These are phyloP conservation scores for Perca schrenkii DNA, from an alignment of 2,113 vertebrate species.

Conservation along the genomic window DNA sequence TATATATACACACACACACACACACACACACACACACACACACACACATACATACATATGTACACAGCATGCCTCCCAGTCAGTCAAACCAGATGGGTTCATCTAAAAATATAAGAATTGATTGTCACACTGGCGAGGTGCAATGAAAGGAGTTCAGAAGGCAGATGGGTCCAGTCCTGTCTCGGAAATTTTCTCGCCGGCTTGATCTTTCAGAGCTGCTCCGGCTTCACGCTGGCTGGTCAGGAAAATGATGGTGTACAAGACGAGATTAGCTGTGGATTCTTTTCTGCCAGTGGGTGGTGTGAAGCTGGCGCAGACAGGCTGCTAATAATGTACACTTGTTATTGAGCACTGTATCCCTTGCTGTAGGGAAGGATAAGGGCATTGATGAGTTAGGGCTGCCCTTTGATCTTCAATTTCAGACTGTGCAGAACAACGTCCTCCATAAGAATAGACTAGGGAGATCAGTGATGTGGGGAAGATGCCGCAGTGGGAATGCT, in stretches of 20 bases:
- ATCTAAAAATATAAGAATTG: constrained; percentile 44
- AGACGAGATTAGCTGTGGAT: constrained; percentile 44
- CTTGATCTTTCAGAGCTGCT: constrained; percentile 11
- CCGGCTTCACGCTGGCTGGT: constrained; percentile 32
- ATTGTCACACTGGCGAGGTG: constrained; percentile 37
- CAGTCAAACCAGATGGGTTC: constrained; percentile 5
- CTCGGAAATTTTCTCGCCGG: background rate
- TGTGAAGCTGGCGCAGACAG: constrained; percentile 27
- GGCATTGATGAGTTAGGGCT: constrained; percentile 52
- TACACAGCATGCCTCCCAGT: background rate
- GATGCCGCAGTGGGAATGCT: constrained; percentile 32
- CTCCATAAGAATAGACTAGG: constrained; percentile 53
- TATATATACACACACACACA: no score
- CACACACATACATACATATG: no score
- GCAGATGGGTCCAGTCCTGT: background rate
- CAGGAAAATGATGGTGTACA: constrained; percentile 38
- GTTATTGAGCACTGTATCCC: constrained; percentile 49
- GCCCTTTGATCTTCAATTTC: constrained; percentile 65
- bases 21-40: no score
- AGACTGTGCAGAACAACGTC: constrained; percentile 56
- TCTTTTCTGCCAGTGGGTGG: constrained; percentile 23
- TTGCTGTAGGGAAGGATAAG: constrained; percentile 29
- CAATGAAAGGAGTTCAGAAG: background rate
- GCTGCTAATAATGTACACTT: constrained; percentile 48
- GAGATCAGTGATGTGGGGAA: constrained; percentile 48